Conservation (phyloP, 1,140 invertebrate species). For the Melitaea cinxia region DNA sequence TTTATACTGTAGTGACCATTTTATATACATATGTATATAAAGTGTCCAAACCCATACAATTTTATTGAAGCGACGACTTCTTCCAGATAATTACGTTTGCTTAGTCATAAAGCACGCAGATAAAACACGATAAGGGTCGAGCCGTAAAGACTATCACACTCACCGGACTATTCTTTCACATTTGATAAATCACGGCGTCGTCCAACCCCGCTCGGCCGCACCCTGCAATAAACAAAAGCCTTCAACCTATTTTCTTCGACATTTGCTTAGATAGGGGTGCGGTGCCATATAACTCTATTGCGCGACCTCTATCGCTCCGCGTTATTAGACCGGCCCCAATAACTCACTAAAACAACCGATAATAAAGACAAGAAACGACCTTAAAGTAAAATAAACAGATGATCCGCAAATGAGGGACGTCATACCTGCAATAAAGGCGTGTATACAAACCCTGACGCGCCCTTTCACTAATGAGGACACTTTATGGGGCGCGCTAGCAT, state of each 20-base stretch:
- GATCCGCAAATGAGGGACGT: slow-evolving; percentile 65
- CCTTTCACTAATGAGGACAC: slow-evolving; percentile 76
- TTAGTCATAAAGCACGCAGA: slow-evolving; percentile 35
- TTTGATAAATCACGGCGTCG: slow-evolving; percentile 64
- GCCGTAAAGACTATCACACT: slow-evolving; percentile 30
- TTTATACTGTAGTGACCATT: neutral
- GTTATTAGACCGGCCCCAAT: slow-evolving; percentile 61
- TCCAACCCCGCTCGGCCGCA: slow-evolving; percentile 55
- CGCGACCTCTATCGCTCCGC: slow-evolving; percentile 52
- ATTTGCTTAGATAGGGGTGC: slow-evolving; percentile 66
- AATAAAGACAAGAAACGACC: slow-evolving; percentile 67
- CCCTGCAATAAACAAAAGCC: slow-evolving; percentile 61
- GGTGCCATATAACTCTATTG: slow-evolving; percentile 66
- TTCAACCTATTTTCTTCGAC: slow-evolving; percentile 59
- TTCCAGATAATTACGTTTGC: slow-evolving; percentile 28
- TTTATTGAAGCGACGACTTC: slow-evolving; percentile 19
- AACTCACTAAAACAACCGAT: slow-evolving; percentile 64
- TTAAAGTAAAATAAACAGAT: slow-evolving; percentile 78
- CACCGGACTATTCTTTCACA: slow-evolving; percentile 34
- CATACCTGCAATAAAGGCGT: slow-evolving; percentile 71
- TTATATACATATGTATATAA: neutral
- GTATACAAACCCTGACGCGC: slow-evolving; percentile 68
- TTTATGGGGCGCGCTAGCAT: slow-evolving; percentile 73
- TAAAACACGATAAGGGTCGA: slow-evolving; percentile 35
- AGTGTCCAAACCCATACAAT: slow-evolving; percentile 17